A percentile compares a stretch with the other conserved stretches of the same genome.
Evolutionary conservation across 2,113 vertebrate genomes (phyloP).

Genomic region (Myiozetetes cayanensis): DNA sequence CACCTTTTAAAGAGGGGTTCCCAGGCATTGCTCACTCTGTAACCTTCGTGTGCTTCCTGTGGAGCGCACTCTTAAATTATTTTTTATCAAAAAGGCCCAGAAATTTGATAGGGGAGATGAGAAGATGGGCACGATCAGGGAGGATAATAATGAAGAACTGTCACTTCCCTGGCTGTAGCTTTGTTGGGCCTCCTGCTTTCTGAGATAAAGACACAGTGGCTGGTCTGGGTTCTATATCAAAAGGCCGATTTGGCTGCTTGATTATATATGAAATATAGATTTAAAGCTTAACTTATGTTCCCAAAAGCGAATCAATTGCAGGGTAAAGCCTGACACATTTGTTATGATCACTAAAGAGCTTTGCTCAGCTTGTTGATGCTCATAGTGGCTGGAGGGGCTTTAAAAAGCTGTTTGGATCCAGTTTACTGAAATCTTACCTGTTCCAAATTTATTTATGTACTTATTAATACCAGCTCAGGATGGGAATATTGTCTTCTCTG

Average conservation of each 20-base stretch:
- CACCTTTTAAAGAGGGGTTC: not conserved
- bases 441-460: not conserved
- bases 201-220: constrained; percentile 66
- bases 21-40: constrained; percentile 29
- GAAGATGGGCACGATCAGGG: constrained; percentile 50
- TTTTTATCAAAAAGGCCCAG: constrained; percentile 70
- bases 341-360: constrained; percentile 50
- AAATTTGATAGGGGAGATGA: constrained; percentile 69
- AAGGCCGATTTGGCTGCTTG: constrained; percentile 63
- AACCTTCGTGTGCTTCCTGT: constrained; percentile 5
- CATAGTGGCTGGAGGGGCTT: constrained; percentile 35
- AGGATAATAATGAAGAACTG: constrained; percentile 68
- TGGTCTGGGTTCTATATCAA: constrained; percentile 66
- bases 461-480: not conserved
- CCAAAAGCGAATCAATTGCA: constrained; percentile 49
- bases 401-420: constrained; percentile 15
- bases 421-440: not conserved
- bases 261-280: constrained; percentile 73
- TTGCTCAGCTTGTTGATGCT: constrained; percentile 28
- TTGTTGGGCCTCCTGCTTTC: constrained; percentile 70
- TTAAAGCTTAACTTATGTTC: constrained; percentile 64
- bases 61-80: constrained; percentile 38
- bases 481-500: not conserved
- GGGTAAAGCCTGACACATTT: constrained; percentile 47
- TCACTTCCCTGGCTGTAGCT: constrained; percentile 61